Percentiles rank a stretch among this genome's conserved stretches.
phyloP scores from a whole-genome alignment of 1,140 invertebrate genomes.

The Zaprionus inermis region DNA sequence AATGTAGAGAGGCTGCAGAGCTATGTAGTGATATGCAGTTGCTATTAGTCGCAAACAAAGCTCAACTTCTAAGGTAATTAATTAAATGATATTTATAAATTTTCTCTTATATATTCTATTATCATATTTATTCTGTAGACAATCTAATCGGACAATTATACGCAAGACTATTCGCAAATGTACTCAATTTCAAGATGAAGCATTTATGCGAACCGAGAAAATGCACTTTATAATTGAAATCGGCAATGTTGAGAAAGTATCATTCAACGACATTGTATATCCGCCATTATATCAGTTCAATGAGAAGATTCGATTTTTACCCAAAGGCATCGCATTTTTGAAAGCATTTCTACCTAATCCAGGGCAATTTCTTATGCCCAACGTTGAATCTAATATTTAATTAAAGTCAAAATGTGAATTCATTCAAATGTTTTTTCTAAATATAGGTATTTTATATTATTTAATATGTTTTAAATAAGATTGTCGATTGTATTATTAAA shows the following conservation, averaged over 20 bases:
- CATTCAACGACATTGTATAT: slow-evolving; percentile 52
- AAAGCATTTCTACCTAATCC: slow-evolving; percentile 50
- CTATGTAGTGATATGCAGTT: slow-evolving; percentile 25
- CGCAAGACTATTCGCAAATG: slow-evolving; percentile 35
- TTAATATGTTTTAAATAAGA: not conserved
- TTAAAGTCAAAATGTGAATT: not conserved
- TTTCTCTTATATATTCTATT: not conserved
- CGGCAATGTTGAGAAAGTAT: slow-evolving; percentile 45
- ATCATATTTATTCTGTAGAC: slow-evolving; percentile 19
- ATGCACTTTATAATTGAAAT: slow-evolving; percentile 46
- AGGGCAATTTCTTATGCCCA: slow-evolving; percentile 50
- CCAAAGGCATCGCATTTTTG: slow-evolving; percentile 57
- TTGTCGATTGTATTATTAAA: not conserved
- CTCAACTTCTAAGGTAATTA: slow-evolving; percentile 45
- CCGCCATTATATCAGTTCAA: slow-evolving; percentile 62
- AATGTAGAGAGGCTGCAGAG: slow-evolving; percentile 25
- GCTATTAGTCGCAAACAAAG: slow-evolving; percentile 6
- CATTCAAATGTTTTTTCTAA: not conserved
- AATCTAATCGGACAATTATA: slow-evolving; percentile 52
- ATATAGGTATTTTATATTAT: not conserved
- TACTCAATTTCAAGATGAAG: slow-evolving; percentile 25
- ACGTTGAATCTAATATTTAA: not conserved
- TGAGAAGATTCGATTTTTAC: slow-evolving; percentile 62
- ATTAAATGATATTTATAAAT: not conserved
- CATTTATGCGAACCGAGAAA: slow-evolving; percentile 28